Base-by-base conservation (phyloP, 2,888 invertebrate genomes). In the Portevinia maculata region DNA sequence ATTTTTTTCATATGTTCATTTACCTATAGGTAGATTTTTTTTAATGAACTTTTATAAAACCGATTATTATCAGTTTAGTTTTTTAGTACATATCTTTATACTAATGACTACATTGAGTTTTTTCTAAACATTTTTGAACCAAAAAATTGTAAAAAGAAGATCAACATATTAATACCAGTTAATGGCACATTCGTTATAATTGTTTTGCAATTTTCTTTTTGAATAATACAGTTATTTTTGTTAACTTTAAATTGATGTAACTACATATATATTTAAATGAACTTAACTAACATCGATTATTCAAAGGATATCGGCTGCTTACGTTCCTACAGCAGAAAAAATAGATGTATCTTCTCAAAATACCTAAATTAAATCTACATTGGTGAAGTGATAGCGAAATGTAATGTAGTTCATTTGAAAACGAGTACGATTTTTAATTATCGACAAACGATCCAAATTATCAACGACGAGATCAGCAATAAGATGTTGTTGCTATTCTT, bases 11-110 rank as follows among this genome's bases (percentile, higher is more conserved):
- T 52, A 19, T 39, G 21, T 48, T 60, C 15, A 73, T 64, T 37
- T 19, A 9, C 24, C 24, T n/a, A n/a, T n/a, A n/a, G n/a, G 24
- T 24, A 19, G 53, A 34, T 37, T 11, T 62, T 34, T 3, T 46
- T 34, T 24, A 41, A 62, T 60, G 44, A 30, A 71, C 13, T 28
- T 50, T 39, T 15, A 9, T 57, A 17, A 34, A 34, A 60, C 17
- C 15, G 24, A 41, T 62, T 57, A 37, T 37, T 70, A 53, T 71
- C 17, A 9, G 13, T 19, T 64, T 28, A 17, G 0, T 52, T 53
- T 44, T 64, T 64, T 64, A 73, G 71, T 73, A 46, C 73, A 37
- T 62, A 8, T 17, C 24, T 73, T 73, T 73, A 53, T 73, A 73
- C 73, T 73, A 32, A 55, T 64, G 55, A 73, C 73, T 73, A 64